Conservation (phyloP, 2,113 vertebrate genomes). For the Chaenogobius annularis region DNA sequence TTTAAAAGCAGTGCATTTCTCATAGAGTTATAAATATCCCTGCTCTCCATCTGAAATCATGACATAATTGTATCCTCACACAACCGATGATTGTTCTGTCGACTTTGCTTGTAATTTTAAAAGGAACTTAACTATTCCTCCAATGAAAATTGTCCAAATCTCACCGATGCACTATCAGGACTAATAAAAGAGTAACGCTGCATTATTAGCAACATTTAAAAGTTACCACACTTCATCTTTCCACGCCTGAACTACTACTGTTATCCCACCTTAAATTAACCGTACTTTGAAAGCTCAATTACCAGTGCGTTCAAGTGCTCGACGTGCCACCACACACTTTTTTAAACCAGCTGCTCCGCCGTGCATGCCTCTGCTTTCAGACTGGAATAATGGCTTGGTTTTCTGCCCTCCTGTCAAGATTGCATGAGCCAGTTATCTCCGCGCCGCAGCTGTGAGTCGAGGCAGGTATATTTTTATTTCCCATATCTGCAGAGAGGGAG, state of each 20-base stretch:
- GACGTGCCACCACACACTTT: constrained; percentile 18
- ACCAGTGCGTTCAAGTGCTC: constrained; percentile 22
- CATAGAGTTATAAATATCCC: too few relatives aligned
- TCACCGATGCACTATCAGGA: too few relatives aligned
- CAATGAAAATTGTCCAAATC: too few relatives aligned
- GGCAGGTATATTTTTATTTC: constrained; percentile 60
- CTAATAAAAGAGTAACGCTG: neutral
- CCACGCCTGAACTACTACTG: neutral
- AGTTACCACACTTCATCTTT: neutral
- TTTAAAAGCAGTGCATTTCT: too few relatives aligned
- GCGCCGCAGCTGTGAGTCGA: constrained; percentile 54
- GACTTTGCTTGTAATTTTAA: too few relatives aligned
- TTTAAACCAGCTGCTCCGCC: constrained; percentile 21
- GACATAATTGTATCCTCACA: too few relatives aligned
- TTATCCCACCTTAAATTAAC: constrained; percentile 29
- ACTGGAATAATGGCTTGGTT: constrained; percentile 40
- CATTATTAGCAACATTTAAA: neutral
- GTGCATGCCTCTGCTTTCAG: constrained; percentile 28
- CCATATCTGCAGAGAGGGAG: constrained; percentile 51
- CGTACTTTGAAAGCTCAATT: constrained; percentile 41
- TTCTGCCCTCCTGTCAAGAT: constrained; percentile 14
- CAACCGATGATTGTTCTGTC: too few relatives aligned
- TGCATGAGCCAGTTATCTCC: constrained; percentile 56
- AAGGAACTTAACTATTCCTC: too few relatives aligned
- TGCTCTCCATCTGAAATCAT: too few relatives aligned